phyloP scores from a whole-genome alignment of 2,888 invertebrate genomes.

The Gibbula magus region DNA sequence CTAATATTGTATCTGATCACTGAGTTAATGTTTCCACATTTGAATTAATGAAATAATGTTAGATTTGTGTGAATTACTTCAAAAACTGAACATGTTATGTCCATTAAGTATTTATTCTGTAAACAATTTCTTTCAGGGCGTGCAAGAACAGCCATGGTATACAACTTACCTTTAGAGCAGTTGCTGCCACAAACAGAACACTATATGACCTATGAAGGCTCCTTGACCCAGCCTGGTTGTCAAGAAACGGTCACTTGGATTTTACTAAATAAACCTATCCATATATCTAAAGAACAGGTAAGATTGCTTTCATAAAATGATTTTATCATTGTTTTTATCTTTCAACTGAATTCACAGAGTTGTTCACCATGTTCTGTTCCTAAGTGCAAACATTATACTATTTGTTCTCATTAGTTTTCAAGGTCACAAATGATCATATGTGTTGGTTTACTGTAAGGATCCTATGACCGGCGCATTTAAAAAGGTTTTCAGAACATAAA shows the following conservation, averaged over 20 bases:
- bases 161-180: conserved; percentile 34
- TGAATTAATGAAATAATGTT: no score
- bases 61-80: no score
- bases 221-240: conserved; percentile 96
- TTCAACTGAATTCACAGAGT: neutral
- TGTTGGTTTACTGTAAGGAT: no score
- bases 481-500: no score
- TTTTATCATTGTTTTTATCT: neutral
- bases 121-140: neutral
- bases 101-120: neutral
- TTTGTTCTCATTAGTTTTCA: no score
- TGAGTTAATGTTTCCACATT: no score
- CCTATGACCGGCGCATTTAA: no score
- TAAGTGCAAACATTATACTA: no score
- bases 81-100: no score
- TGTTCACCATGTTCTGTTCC: neutral
- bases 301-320: conserved; percentile 55
- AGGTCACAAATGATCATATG: no score
- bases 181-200: conserved; percentile 91
- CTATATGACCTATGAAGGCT: conserved; percentile 98
- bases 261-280: conserved; percentile 97
- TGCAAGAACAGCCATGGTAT: conserved; percentile 28
- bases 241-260: conserved; percentile 99
- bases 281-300: conserved; percentile 96
- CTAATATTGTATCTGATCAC: no score